These are phyloP conservation scores for Herpetotheres cachinnans DNA, from an alignment of 2,113 vertebrate species.

Conservation along the genomic window DNA sequence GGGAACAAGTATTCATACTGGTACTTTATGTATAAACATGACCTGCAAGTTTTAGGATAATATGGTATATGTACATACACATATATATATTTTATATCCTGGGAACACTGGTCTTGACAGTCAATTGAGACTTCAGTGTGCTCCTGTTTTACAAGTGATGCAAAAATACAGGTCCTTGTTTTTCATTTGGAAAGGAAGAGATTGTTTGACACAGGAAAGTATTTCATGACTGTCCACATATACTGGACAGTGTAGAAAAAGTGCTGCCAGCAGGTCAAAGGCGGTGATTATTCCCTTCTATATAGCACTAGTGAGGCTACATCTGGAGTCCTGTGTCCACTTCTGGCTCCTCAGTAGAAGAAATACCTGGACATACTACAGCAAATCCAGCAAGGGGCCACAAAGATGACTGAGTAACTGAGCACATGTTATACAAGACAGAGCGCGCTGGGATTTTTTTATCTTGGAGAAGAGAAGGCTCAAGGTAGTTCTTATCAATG, in stretches of 20 bases:
- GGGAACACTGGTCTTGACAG: not conserved
- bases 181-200: not conserved
- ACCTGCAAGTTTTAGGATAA: not conserved
- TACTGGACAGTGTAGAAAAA: too few relatives aligned
- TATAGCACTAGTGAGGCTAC: not conserved
- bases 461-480: not conserved
- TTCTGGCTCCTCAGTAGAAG: too few relatives aligned
- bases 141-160: not conserved
- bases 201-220: not conserved
- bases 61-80: not conserved
- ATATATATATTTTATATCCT: not conserved
- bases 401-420: not conserved
- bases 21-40: not conserved
- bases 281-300: not conserved
- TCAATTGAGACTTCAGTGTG: not conserved
- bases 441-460: not conserved
- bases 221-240: not conserved
- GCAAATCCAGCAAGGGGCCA: not conserved
- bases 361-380: too few relatives aligned
- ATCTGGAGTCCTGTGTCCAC: not conserved
- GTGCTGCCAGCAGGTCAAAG: not conserved
- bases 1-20: not conserved
- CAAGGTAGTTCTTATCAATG: not conserved
- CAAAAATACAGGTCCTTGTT: not conserved
- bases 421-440: not conserved